Evolutionary conservation across 2,797 vertebrate species (phyloP).

Genomic region (Melopsittacus undulatus): DNA sequence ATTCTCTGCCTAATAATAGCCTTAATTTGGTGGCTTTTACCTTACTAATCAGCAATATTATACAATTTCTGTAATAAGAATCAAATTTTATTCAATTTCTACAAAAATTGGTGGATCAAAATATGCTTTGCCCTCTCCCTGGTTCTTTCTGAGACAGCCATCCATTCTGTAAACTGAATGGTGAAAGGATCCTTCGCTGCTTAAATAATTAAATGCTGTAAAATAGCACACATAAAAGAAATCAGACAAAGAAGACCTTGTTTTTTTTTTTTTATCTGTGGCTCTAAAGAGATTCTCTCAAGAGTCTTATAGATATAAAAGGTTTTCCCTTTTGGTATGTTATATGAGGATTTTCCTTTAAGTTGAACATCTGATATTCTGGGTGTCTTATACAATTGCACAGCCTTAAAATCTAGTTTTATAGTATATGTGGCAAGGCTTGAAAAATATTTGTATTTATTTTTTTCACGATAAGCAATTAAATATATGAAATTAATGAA

Average conservation of each 20-base stretch:
- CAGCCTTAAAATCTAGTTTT: neutral
- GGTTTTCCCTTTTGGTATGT: neutral
- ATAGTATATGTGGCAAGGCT: neutral
- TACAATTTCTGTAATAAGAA: neutral
- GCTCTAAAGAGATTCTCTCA: neutral
- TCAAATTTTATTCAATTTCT: neutral
- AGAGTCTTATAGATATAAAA: neutral
- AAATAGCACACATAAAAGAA: neutral
- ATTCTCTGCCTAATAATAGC: neutral
- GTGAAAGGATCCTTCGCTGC: neutral
- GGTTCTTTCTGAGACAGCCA: neutral
- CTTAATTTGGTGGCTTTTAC: neutral
- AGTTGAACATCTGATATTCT: neutral
- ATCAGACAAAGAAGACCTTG: neutral
- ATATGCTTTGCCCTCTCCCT: neutral
- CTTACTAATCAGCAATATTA: neutral
- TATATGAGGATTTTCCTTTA: neutral
- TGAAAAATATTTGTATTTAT: neutral
- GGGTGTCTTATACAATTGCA: neutral
- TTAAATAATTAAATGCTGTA: neutral
- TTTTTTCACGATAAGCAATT: neutral
- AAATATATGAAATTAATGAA: neutral
- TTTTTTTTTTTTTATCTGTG: neutral
- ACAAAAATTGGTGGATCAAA: neutral
- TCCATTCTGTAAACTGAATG: neutral